Conservation (phyloP, 2,888 invertebrate genomes). For the Caenorhabditis imperialis region DNA sequence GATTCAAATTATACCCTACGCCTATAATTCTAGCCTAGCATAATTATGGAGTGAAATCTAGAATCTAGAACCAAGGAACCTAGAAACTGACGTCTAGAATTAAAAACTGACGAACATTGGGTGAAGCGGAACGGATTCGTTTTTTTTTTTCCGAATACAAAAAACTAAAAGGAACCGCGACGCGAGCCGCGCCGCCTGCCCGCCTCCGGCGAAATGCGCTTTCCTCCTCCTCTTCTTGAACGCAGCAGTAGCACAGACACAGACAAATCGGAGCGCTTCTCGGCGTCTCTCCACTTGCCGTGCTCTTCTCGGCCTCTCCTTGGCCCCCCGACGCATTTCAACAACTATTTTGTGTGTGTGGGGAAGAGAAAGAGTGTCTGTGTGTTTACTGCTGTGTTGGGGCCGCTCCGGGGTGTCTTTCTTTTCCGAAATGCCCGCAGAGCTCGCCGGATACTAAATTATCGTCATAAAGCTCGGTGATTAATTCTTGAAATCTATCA, state of each 20-base stretch:
- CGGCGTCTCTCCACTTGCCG: constrained; percentile 15
- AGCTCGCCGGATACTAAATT: too few relatives aligned
- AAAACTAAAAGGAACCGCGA: constrained; percentile 25
- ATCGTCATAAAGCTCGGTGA: too few relatives aligned
- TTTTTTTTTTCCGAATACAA: too few relatives aligned
- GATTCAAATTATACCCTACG: too few relatives aligned
- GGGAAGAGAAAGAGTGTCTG: constrained; percentile 30
- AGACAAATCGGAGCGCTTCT: constrained; percentile 53
- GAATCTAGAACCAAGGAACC: too few relatives aligned
- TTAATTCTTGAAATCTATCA: too few relatives aligned
- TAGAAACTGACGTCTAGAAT: too few relatives aligned
- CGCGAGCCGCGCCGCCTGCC: constrained; percentile 45
- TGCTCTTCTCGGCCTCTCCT: constrained; percentile 15
- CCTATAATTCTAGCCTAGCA: too few relatives aligned
- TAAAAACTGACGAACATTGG: too few relatives aligned
- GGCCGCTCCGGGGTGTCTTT: constrained; percentile 22
- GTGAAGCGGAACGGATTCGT: too few relatives aligned
- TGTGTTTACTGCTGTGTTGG: constrained; percentile 42
- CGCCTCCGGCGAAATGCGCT: constrained; percentile 21
- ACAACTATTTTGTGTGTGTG: constrained; percentile 49
- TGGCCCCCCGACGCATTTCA: constrained; percentile 43
- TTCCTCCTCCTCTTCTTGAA: constrained; percentile 33
- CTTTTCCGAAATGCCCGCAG: background rate
- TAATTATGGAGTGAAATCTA: too few relatives aligned
- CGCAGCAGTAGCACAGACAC: constrained; percentile 42